Base-by-base conservation (phyloP, 1,140 invertebrate genomes). In the Drosophila biarmipes region DNA sequence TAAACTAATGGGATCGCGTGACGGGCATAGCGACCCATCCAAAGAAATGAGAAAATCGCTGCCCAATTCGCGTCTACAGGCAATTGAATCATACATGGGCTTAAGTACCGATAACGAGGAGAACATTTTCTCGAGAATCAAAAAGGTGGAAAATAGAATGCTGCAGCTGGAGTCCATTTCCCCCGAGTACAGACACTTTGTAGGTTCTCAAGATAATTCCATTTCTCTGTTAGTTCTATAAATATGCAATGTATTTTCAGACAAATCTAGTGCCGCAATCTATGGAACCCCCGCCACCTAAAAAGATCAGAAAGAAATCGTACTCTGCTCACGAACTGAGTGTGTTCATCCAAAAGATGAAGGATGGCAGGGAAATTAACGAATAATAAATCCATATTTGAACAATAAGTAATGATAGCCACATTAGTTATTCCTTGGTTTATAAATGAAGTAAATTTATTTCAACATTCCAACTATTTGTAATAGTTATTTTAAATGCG, bases 101-200 rank as follows among this genome's bases (percentile, higher is more conserved):
- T 1, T 89, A 6, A 19, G 11, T 0, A 6, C 90, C 19, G 93
- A 93, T 82, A 92, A 93, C 12, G 92, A 94, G 4, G 93, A 91
- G 77, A 93, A 94, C 91, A 90, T 96, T 55, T 95, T 94, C 58
- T 78, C 93, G 72, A 93, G 95, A 57, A 78, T 96, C 0, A 96
- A 96, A 91, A 87, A 91, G 46, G 92, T 96, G 10, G 95, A 96
- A 92, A 93, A 96, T 79, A 92, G 94, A 72, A 93, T 96, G 68
- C 86, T 95, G 31, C 92, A 93, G 73, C 90, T 96, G 19, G 95
- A 96, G 92, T 93, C 95, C 19, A 86, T 95, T 71, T 96, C 95
- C 17, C 95, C 95, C 0, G 95, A 96, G 90, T 96, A 96, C 75
- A 93, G 93, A 57, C 92, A 93, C 45, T 94, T 95, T 92, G 95